These are phyloP conservation scores for Limnephilus marmoratus DNA, from an alignment of 2,888 invertebrate genomes.

Conservation along the genomic window DNA sequence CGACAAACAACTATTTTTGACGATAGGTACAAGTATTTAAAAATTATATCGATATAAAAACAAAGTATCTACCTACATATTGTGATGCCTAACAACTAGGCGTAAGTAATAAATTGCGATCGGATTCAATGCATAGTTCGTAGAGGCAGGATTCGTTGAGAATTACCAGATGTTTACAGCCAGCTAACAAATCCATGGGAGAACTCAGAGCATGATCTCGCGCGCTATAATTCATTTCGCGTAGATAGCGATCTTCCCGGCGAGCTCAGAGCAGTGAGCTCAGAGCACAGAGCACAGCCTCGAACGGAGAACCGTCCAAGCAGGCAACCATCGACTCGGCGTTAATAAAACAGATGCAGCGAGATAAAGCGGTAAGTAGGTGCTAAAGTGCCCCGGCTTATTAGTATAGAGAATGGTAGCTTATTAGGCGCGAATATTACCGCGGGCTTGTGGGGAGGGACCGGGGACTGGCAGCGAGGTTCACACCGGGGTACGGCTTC, in stretches of 20 bases:
- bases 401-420: conserved; percentile 49
- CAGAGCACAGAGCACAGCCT: background rate
- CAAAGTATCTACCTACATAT: too few species aligned
- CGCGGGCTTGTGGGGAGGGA: conserved; percentile 33
- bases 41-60: too few species aligned
- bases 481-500: background rate
- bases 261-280: background rate
- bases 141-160: background rate
- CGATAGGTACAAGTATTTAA: too few species aligned
- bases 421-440: conserved; percentile 36
- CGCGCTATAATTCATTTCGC: conserved; percentile 37
- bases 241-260: conserved; percentile 37
- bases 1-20: too few species aligned
- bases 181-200: conserved; percentile 11
- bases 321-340: conserved; percentile 37
- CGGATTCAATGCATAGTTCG: background rate
- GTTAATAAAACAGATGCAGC: conserved; percentile 52
- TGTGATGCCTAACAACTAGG: background rate
- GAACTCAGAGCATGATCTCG: conserved; percentile 32
- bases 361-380: conserved; percentile 45
- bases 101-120: background rate
- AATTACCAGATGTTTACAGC: conserved; percentile 11
- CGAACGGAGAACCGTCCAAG: background rate
- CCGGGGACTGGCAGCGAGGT: background rate
- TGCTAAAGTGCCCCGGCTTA: conserved; percentile 45